Evolutionary conservation across 2,888 invertebrate species (phyloP).

Genomic region (Auanema freiburgensis): DNA sequence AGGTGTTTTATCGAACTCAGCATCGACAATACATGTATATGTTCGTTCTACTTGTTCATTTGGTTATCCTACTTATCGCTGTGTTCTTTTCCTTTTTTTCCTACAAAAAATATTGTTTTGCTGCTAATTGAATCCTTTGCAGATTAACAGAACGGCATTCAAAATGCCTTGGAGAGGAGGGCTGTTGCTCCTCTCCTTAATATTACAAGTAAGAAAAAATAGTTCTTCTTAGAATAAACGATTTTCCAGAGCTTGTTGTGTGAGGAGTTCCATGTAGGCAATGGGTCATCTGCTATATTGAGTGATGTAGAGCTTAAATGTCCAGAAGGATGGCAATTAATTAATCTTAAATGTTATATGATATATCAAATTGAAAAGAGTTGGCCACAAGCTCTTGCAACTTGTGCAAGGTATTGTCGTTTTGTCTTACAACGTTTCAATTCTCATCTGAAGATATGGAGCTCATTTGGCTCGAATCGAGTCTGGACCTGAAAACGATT

Average conservation of each 20-base stretch:
- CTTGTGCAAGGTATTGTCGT: constrained; percentile 51
- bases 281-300: constrained; percentile 19
- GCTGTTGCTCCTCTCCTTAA: constrained; percentile 12
- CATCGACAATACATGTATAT: neutral
- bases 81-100: constrained; percentile 3
- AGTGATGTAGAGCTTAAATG: constrained; percentile 52
- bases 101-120: neutral
- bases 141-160: constrained; percentile 11
- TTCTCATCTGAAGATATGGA: constrained; percentile 77
- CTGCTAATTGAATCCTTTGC: neutral
- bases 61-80: neutral
- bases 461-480: constrained; percentile 90
- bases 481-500: constrained; percentile 86
- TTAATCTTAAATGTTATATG: constrained; percentile 57
- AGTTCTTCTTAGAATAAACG: neutral
- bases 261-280: constrained; percentile 8
- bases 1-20: neutral
- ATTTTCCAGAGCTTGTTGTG: neutral
- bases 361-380: constrained; percentile 52
- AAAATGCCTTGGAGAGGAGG: constrained; percentile 16
- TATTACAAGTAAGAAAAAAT: constrained; percentile 11
- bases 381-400: constrained; percentile 63
- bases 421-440: constrained; percentile 2
- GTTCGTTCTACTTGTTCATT: constrained; percentile 4
- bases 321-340: constrained; percentile 59